Evolutionary conservation across 2,888 invertebrate species (phyloP).

Genomic region (Caenorhabditis macrosperma): DNA sequence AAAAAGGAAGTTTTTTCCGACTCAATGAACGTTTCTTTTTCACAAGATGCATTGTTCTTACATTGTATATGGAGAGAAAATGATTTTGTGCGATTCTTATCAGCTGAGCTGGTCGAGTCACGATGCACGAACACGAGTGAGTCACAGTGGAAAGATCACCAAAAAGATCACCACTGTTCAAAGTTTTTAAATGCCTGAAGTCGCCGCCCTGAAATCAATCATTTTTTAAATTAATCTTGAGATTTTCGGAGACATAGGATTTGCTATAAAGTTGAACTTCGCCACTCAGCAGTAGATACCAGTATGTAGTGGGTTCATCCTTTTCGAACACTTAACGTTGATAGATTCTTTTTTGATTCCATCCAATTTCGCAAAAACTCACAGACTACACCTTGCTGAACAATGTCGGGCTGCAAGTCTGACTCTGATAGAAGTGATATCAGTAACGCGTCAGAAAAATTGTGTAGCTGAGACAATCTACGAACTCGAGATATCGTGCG

Average conservation of each 20-base stretch:
- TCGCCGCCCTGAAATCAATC: conserved; percentile 50
- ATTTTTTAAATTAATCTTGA: background rate
- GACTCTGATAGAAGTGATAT: conserved; percentile 70
- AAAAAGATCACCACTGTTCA: conserved; percentile 73
- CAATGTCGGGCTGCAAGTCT: conserved; percentile 72
- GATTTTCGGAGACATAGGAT: conserved; percentile 16
- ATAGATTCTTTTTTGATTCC: background rate
- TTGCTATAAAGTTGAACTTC: conserved; percentile 76
- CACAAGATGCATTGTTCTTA: too few relatives aligned
- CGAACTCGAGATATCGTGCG: conserved; percentile 69
- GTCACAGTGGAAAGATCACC: conserved; percentile 72
- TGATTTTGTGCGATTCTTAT: conserved; percentile 75
- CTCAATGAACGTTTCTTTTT: too few relatives aligned
- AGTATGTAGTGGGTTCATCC: conserved; percentile 72
- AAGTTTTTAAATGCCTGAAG: conserved; percentile 58
- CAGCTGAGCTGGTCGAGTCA: conserved; percentile 72
- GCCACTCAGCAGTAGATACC: conserved; percentile 79
- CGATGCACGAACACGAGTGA: conserved; percentile 77
- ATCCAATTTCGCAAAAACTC: conserved; percentile 62
- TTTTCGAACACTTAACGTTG: conserved; percentile 77
- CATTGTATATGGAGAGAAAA: conserved; percentile 77
- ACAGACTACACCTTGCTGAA: conserved; percentile 76
- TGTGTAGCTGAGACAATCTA: conserved; percentile 64
- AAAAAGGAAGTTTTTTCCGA: too few relatives aligned
- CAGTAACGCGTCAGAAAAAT: conserved; percentile 73